Evolutionary conservation across 2,888 invertebrate species (phyloP).

Genomic region (Nematopogon swammerdamellus): DNA sequence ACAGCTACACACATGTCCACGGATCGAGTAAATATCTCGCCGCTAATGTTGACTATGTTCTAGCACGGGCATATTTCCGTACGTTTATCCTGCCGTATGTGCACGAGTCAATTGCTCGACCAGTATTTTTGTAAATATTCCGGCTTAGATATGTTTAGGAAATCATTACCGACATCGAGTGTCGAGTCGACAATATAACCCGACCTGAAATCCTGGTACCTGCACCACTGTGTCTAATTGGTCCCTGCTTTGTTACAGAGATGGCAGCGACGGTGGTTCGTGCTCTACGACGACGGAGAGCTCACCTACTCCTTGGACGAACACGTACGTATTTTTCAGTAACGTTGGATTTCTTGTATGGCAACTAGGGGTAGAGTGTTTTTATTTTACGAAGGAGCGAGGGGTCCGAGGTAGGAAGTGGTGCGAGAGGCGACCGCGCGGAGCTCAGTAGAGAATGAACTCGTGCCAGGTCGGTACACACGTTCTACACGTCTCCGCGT

Average conservation of each 20-base stretch:
- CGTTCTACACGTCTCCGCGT: too few species aligned
- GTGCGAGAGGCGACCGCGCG: too few species aligned
- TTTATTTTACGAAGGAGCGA: too few species aligned
- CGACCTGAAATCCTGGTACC: too few species aligned
- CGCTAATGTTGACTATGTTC: neutral
- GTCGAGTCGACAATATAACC: too few species aligned
- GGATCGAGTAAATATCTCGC: neutral
- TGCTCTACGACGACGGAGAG: slow-evolving; percentile 96
- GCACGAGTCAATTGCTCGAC: neutral
- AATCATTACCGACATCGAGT: too few species aligned
- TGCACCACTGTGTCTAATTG: too few species aligned
- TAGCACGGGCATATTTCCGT: neutral
- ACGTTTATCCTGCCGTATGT: neutral
- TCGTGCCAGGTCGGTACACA: too few species aligned
- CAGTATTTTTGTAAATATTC: neutral
- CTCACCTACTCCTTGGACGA: slow-evolving; percentile 96
- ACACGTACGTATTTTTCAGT: slow-evolving; percentile 72
- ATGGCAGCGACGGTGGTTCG: slow-evolving; percentile 99
- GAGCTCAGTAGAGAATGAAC: too few species aligned
- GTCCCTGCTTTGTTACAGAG: slow-evolving; percentile 67
- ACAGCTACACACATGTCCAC: neutral
- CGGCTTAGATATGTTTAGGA: neutral
- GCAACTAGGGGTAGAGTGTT: too few species aligned
- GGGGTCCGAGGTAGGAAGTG: too few species aligned
- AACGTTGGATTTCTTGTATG: too few species aligned